Conservation (phyloP, 2,113 vertebrate species). For the Lethenteron reissneri region DNA sequence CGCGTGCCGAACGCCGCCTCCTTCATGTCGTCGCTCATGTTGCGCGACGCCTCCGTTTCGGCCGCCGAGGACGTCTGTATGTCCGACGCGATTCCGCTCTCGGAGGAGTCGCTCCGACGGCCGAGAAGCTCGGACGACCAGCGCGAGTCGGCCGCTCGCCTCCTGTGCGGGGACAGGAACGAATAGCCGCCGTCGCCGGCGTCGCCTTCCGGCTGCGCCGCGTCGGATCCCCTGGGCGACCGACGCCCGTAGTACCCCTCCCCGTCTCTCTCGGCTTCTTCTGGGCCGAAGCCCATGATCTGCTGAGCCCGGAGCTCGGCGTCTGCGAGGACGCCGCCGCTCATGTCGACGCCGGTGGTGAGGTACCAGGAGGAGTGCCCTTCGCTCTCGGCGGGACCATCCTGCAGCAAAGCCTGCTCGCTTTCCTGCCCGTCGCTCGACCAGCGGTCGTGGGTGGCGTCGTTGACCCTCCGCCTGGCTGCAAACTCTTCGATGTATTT, state of each 20-base stretch:
- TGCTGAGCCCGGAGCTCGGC: constrained; percentile 65
- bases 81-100: constrained; percentile 25
- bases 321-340: constrained; percentile 64
- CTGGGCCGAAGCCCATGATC: constrained; percentile 9
- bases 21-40: constrained; percentile 95
- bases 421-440: not conserved
- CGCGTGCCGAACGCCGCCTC: constrained; percentile 78
- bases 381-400: constrained; percentile 31
- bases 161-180: no score
- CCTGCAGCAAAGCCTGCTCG: constrained; percentile 10
- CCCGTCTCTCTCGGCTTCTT: no score
- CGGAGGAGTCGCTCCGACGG: constrained; percentile 31
- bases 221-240: constrained; percentile 17
- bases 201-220: constrained; percentile 24
- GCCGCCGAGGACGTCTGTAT: constrained; percentile 47
- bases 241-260: no score
- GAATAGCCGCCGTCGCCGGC: constrained; percentile 17
- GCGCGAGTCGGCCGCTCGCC: constrained; percentile 27
- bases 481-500: constrained; percentile 95
- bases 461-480: constrained; percentile 63
- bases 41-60: constrained; percentile 57
- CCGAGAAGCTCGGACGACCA: constrained; percentile 49
- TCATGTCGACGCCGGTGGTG: constrained; percentile 75
- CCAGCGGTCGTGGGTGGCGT: constrained; percentile 11
- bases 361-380: constrained; percentile 60